Percentiles rank a stretch among this genome's conserved stretches.
Evolutionary conservation across 2,888 invertebrate species (phyloP).

Genomic region (Drosophila nigricruria): DNA sequence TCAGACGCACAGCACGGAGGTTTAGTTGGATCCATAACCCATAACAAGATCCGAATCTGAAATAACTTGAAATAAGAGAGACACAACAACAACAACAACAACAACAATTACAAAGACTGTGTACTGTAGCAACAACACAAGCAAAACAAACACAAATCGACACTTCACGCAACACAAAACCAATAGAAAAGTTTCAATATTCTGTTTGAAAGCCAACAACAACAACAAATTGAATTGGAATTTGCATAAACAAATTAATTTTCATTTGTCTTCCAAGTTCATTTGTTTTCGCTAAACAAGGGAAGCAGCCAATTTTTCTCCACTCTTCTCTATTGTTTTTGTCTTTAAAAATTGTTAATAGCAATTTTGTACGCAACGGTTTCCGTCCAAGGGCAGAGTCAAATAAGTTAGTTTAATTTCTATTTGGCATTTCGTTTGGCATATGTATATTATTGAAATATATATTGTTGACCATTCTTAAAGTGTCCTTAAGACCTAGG

Average conservation of each 20-base stretch:
- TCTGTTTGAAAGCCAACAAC: slow-evolving; percentile 7
- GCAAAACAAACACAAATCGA: slow-evolving; percentile 15
- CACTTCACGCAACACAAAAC: slow-evolving; percentile 45
- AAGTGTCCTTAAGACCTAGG: slow-evolving; percentile 69
- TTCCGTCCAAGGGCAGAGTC: slow-evolving; percentile 77
- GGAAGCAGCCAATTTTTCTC: slow-evolving; percentile 29
- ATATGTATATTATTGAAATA: slow-evolving; percentile 24
- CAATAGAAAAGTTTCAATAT: slow-evolving; percentile 24
- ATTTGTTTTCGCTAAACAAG: slow-evolving; percentile 38
- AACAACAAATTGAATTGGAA: slow-evolving; percentile 40
- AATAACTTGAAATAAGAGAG: slow-evolving; percentile 32
- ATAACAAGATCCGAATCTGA: slow-evolving; percentile 11
- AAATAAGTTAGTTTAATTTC: slow-evolving; percentile 61
- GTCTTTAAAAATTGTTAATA: slow-evolving; percentile 24
- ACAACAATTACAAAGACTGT: slow-evolving; percentile 68
- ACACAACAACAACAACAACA: slow-evolving; percentile 60
- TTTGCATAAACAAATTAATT: slow-evolving; percentile 47
- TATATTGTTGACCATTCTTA: slow-evolving; percentile 33
- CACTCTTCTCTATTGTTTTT: background rate
- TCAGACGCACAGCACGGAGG: slow-evolving; percentile 96
- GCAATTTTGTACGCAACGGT: slow-evolving; percentile 68
- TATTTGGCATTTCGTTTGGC: slow-evolving; percentile 47
- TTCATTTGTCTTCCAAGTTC: slow-evolving; percentile 76
- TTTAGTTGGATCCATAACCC: slow-evolving; percentile 85
- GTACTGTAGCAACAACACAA: slow-evolving; percentile 72